Percentiles rank a stretch among this genome's conserved stretches.
Evolutionary conservation across 2,113 vertebrate genomes (phyloP).

Genomic region (Apodemus sylvaticus): DNA sequence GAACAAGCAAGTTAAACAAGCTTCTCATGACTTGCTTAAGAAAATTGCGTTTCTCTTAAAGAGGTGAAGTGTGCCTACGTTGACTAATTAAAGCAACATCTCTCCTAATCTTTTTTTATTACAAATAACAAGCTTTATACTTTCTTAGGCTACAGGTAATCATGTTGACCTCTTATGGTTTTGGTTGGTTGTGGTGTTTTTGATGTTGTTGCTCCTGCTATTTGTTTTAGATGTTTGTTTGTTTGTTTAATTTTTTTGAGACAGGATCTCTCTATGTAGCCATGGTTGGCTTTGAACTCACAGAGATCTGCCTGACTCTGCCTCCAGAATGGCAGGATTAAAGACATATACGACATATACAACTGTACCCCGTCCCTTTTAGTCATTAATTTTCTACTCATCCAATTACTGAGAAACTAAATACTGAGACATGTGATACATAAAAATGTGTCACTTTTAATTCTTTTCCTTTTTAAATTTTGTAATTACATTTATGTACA

Average conservation of each 20-base stretch:
- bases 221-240: neutral
- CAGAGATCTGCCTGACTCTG: too few species aligned
- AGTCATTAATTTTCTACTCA: neutral
- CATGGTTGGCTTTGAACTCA: neutral
- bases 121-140: neutral
- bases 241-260: neutral
- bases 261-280: neutral
- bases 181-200: too few species aligned
- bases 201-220: neutral
- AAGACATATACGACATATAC: neutral
- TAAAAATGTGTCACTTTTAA: neutral
- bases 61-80: neutral
- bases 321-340: neutral
- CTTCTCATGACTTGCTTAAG: neutral
- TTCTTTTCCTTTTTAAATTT: neutral
- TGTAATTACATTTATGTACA: too few species aligned
- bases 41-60: slow-evolving; percentile 27
- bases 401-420: neutral
- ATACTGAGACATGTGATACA: neutral
- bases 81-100: neutral
- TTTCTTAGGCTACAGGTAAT: neutral
- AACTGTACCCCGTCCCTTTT: neutral
- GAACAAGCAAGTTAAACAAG: neutral
- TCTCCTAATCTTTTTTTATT: neutral
- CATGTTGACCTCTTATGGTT: neutral